Evolutionary conservation across 2,797 vertebrate genomes (phyloP).

Genomic region (Xerus rutilus): DNA sequence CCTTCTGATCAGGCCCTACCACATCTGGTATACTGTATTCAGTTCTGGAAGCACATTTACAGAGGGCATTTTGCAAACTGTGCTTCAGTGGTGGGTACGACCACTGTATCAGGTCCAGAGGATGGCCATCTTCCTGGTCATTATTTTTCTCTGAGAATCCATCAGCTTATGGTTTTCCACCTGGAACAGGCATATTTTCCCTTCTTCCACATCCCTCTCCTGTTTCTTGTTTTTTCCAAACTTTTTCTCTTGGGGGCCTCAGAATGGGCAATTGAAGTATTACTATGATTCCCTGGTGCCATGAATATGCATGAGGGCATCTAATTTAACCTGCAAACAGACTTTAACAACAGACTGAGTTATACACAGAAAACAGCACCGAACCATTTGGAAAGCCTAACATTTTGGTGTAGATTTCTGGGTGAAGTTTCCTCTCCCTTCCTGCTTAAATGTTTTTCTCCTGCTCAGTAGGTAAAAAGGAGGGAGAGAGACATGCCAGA

Average conservation of each 20-base stretch:
- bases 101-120: neutral
- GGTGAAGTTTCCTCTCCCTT: neutral
- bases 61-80: neutral
- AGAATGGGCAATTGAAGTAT: neutral
- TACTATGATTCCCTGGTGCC: neutral
- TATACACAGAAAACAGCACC: neutral
- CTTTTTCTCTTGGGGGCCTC: neutral
- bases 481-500: neutral
- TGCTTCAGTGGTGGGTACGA: neutral
- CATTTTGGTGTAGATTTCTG: neutral
- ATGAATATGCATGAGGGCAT: neutral
- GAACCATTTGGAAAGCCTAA: neutral
- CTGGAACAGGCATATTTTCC: neutral
- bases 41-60: neutral
- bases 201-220: neutral
- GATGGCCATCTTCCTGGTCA: neutral
- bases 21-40: neutral
- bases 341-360: neutral
- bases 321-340: neutral
- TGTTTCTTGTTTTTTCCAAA: neutral
- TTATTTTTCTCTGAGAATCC: neutral
- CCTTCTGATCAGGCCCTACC: rapidly evolving
- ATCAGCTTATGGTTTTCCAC: neutral
- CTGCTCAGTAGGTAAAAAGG: neutral
- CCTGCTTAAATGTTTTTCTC: conserved; percentile 14